Evolutionary conservation across 1,140 invertebrate species (phyloP), one percentile per base, ranked within the genome.

Genomic region (Hestina assimilis): DNA sequence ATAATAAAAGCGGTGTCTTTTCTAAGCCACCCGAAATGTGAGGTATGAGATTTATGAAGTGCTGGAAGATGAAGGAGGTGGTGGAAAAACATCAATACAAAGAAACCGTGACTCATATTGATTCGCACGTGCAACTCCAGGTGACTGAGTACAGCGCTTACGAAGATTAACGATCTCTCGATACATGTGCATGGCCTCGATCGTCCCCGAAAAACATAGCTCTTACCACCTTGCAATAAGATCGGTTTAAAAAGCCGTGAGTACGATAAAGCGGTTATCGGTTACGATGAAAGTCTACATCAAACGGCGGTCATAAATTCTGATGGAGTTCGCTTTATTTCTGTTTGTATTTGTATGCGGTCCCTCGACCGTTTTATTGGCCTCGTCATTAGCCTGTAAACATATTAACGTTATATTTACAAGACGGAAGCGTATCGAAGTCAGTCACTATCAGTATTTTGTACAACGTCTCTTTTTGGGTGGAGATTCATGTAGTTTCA

Each of bases 231-330:
- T 2, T 4, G 33, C n/a, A n/a, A 12, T 38, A 38, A 17, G 33
- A 17, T 38, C 15, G 8, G n/a, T 31, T 17, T 7, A 7, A 28
- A 28, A 19, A 11, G 41, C 4, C 6, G n/a, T 1, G 12, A 12
- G 21, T 23, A 29, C 52, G 41, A 35, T 55, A 56, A 43, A 54
- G 45, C 47, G 59, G 53, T 62, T 57, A 63, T 57, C 53, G 47
- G 54, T 35, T 12, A 42, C 53, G 60, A 51, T 63, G 60, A 57
- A 48, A 63, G 53, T 63, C 29, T 47, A 63, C 60, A 63, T 63
- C 60, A 63, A 63, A 63, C 42, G 41, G 48, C 23, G 21, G 14
- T 50, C 43, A 29, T 63, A 63, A 63, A 63, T 57, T 46, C 46
- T 26, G 29, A 47, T 53, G 33, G 42, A 42, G 53, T 57, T 52